Conservation (phyloP, 2,113 vertebrate genomes). For the Cyprinus carpio region DNA sequence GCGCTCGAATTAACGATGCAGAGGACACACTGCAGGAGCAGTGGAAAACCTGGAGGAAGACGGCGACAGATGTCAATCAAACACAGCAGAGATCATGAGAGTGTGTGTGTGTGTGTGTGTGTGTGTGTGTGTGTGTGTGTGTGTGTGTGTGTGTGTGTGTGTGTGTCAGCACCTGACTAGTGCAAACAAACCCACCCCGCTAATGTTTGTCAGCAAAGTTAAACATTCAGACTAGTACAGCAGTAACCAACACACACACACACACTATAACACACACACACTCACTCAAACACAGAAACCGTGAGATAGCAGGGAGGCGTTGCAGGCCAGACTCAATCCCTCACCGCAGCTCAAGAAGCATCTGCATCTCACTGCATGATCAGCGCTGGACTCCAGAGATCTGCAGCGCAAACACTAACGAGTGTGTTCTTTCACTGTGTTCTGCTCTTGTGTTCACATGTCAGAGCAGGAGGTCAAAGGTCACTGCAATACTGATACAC, state of each 20-base stretch:
- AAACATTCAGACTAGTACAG: slow-evolving; percentile 22
- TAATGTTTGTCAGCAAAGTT: slow-evolving; percentile 17
- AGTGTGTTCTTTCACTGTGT: too few relatives aligned
- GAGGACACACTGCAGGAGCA: neutral
- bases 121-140: slow-evolving; percentile 8
- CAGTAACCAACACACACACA: neutral
- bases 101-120: slow-evolving; percentile 38
- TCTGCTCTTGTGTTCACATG: too few relatives aligned
- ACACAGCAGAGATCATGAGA: neutral
- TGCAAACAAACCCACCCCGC: slow-evolving; percentile 44
- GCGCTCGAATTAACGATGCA: neutral
- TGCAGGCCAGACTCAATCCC: too few relatives aligned
- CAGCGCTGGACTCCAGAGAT: too few relatives aligned
- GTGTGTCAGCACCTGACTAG: neutral
- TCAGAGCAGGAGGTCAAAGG: too few relatives aligned
- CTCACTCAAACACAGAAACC: neutral
- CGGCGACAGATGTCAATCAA: neutral
- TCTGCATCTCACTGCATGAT: too few relatives aligned
- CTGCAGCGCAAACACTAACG: too few relatives aligned
- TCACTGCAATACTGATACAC: neutral
- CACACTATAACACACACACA: neutral
- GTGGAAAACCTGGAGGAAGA: neutral
- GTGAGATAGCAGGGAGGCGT: too few relatives aligned
- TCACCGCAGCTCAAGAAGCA: too few relatives aligned
- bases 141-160: neutral